Evolutionary conservation across 1,140 invertebrate species (phyloP).

Genomic region (Pseudomyrmex dendroicus): DNA sequence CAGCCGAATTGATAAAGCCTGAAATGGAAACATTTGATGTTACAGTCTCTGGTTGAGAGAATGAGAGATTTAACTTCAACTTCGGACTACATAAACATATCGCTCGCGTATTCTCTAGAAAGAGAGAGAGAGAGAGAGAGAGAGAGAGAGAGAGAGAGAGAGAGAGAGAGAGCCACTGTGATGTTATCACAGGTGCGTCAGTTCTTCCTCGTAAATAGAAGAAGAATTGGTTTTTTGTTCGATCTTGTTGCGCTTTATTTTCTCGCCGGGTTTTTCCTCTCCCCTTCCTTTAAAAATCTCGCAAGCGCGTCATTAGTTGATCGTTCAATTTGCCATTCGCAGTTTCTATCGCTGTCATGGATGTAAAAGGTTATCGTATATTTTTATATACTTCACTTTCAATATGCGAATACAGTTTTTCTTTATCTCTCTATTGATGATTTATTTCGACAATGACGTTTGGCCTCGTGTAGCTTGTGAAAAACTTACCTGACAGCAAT

Average conservation of each 20-base stretch:
- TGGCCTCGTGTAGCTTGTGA: background rate
- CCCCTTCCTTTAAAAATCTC: background rate
- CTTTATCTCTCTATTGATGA: background rate
- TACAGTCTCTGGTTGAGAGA: background rate
- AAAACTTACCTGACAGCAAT: background rate
- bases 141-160: no score
- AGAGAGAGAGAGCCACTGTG: background rate
- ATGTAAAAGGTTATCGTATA: conserved; percentile 36
- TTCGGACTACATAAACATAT: conserved; percentile 11
- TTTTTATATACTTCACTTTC: conserved; percentile 18
- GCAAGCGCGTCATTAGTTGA: background rate
- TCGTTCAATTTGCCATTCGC: conserved; percentile 6
- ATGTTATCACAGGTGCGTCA: conserved; percentile 30
- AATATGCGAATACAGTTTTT: background rate
- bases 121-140: no score
- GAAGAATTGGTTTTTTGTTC: conserved; percentile 12
- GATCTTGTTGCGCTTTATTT: background rate
- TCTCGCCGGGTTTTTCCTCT: background rate
- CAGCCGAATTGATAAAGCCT: conserved; percentile 42
- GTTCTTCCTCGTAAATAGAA: background rate
- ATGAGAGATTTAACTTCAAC: conserved; percentile 21
- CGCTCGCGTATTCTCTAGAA: background rate
- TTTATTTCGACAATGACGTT: conserved; percentile 24
- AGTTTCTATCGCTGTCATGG: no score
- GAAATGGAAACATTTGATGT: conserved; percentile 47